Percentiles rank a stretch among this genome's conserved stretches.
Conservation (phyloP, 2,888 invertebrate genomes). For the Odontomyia ornata region DNA sequence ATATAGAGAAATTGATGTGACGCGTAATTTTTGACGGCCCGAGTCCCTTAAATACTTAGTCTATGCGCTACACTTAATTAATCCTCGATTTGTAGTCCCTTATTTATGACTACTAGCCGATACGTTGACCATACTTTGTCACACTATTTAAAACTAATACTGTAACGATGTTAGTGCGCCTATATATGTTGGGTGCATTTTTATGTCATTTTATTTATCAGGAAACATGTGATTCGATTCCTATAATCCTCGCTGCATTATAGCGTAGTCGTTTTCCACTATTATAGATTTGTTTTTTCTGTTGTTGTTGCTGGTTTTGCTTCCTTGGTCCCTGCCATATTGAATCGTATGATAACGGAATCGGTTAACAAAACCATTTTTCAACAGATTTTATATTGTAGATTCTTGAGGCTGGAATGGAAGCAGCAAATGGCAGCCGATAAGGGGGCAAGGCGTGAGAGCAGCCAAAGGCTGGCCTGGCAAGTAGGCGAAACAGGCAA, state of each 20-base stretch:
- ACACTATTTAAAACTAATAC: too few relatives aligned
- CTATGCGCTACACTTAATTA: too few relatives aligned
- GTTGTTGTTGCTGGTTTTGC: neutral
- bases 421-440: neutral
- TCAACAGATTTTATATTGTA: constrained; percentile 40
- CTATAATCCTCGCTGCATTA: constrained; percentile 42
- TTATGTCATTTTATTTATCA: constrained; percentile 36
- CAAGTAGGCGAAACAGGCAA: neutral
- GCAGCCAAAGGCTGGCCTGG: neutral
- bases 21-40: too few relatives aligned
- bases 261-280: neutral
- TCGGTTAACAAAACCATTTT: constrained; percentile 42
- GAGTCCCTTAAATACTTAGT: too few relatives aligned
- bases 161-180: too few relatives aligned
- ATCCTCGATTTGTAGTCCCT: too few relatives aligned
- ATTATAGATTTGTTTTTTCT: constrained; percentile 6
- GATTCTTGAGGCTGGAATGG: constrained; percentile 18
- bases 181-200: neutral
- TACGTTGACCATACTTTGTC: too few relatives aligned
- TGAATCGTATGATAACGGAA: constrained; percentile 40
- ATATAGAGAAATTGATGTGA: neutral
- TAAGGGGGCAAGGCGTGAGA: neutral
- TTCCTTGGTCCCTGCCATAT: constrained; percentile 22
- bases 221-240: constrained; percentile 42
- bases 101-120: too few relatives aligned